phyloP scores from a whole-genome alignment of 2,888 invertebrate species.

The Limnephilus lunatus region DNA sequence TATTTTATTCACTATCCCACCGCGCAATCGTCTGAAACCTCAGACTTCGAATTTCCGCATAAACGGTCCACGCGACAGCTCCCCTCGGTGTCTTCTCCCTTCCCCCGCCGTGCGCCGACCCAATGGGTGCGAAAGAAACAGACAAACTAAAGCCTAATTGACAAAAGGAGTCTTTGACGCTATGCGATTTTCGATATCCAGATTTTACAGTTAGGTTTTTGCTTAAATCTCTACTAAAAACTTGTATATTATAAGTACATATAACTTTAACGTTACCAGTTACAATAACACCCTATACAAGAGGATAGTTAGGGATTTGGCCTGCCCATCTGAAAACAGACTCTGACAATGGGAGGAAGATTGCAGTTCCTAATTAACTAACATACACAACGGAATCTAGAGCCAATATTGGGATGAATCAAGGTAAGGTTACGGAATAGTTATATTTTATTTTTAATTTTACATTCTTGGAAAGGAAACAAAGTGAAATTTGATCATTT shows the following conservation, averaged over 20 bases:
- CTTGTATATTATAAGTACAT: not conserved
- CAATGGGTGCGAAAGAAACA: conserved; percentile 24
- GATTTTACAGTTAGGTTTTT: not conserved
- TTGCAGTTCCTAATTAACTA: not conserved
- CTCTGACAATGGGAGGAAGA: not conserved
- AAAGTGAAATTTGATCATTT: too few relatives aligned
- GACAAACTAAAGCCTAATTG: not conserved
- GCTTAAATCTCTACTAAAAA: not conserved
- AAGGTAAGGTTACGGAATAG: not conserved
- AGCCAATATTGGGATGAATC: not conserved
- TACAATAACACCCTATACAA: not conserved
- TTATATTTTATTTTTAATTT: too few relatives aligned
- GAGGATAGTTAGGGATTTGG: not conserved
- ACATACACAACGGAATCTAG: too few relatives aligned
- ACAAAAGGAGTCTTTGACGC: not conserved
- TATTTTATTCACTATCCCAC: not conserved
- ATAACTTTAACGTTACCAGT: not conserved
- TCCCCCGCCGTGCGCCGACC: not conserved
- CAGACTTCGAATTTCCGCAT: conserved; percentile 45
- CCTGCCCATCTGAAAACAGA: not conserved
- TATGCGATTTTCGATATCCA: not conserved
- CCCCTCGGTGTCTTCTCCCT: conserved; percentile 40
- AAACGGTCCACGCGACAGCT: conserved; percentile 34
- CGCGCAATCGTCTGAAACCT: conserved; percentile 33
- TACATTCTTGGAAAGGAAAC: too few relatives aligned